Evolutionary conservation across 1,140 invertebrate species (phyloP).

Genomic region (Drosophila willistoni): DNA sequence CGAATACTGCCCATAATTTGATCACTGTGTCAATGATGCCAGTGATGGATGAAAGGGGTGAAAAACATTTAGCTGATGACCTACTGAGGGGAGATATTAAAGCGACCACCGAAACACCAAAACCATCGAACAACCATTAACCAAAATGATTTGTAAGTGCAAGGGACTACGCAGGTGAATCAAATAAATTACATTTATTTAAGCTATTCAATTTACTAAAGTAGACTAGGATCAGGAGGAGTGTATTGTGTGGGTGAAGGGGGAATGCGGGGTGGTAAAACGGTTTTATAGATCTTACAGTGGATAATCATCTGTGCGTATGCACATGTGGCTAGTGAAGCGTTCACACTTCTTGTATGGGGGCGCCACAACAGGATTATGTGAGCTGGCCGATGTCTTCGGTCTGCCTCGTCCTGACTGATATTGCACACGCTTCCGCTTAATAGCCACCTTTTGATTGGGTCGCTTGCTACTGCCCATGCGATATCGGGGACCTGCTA

Average conservation of each 20-base stretch:
- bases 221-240: constrained; percentile 34
- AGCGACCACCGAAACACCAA: constrained; percentile 43
- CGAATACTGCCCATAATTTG: constrained; percentile 90
- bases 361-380: constrained; percentile 50
- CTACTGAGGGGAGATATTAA: constrained; percentile 9
- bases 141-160: constrained; percentile 49
- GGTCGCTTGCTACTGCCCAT: constrained; percentile 53
- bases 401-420: constrained; percentile 45
- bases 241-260: background rate
- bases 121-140: constrained; percentile 41
- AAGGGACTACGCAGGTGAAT: constrained; percentile 43
- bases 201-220: constrained; percentile 44
- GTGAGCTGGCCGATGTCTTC: constrained; percentile 60
- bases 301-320: constrained; percentile 90
- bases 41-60: constrained; percentile 16
- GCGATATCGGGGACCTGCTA: constrained; percentile 74
- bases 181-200: constrained; percentile 66
- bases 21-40: constrained; percentile 84
- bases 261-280: constrained; percentile 16
- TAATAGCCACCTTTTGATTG: constrained; percentile 55
- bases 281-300: constrained; percentile 85
- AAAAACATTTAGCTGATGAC: constrained; percentile 19
- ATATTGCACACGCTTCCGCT: constrained; percentile 54
- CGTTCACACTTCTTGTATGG: constrained; percentile 86
- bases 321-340: constrained; percentile 90